Evolutionary conservation across 2,888 invertebrate species (phyloP), one percentile per base, ranked within the genome.

Genomic region (Camptogramma bilineatum): DNA sequence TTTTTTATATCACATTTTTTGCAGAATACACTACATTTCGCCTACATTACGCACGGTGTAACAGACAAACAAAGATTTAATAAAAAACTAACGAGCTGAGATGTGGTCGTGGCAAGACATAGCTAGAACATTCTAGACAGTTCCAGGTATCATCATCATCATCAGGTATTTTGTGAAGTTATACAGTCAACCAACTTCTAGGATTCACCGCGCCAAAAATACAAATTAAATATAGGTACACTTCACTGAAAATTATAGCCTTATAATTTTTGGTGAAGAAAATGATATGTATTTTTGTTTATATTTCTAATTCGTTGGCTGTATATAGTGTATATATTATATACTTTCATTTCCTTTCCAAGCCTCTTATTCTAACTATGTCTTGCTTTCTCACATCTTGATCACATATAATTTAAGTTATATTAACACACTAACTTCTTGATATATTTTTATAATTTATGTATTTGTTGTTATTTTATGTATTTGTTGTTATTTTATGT

Each of bases 31-130:
- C 28, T 16, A 42, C 13, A 50, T 24, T 34, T 13, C 19, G 58
- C 34, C 69, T 67, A 75, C 63, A 70, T 86, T 85, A 85, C 81
- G 82, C 71, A 69, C 80, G 79, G 85, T 85, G 83, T 83, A 72
- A 75, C 67, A 71, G 65, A 63, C 71, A 73, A 65, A 66, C 66
- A 77, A 68, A 62, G 70, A 74, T 69, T 21, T 21, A 21, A 21
- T 69, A 66, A 76, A 73, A 71, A 76, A 90, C 85, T 90, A 90
- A 91, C 85, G 91, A 90, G 91, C 91, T 90, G 87, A 75, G 88
- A 90, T 91, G 91, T 92, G 91, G 90, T 87, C 90, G 88, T 76
- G 90, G 92, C 92, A 92, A 93, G 92, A 93, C 92, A 93, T 93
- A 93, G 89, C 69, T 84, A 85, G 85, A 68, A 69, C 63, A 65